Evolutionary conservation across 2,113 vertebrate genomes (phyloP).

Genomic region (Colistium nudipinnis): DNA sequence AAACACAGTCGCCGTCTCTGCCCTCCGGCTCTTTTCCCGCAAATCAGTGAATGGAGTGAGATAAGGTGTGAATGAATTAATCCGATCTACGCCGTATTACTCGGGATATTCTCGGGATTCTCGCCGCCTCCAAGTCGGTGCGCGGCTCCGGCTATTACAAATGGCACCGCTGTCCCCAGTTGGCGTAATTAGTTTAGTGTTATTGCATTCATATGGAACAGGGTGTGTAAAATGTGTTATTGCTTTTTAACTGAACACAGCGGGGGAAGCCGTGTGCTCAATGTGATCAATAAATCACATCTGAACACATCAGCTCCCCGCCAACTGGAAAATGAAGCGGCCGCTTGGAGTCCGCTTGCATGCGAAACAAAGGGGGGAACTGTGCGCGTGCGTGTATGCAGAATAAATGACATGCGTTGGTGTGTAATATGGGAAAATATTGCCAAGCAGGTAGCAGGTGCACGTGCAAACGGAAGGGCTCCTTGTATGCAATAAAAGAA

Average conservation of each 20-base stretch:
- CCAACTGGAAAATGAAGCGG: conserved; percentile 74
- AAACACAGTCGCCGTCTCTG: conserved; percentile 22
- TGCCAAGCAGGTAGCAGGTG: not conserved
- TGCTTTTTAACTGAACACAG: conserved; percentile 80
- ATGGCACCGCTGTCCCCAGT: conserved; percentile 66
- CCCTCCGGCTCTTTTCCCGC: conserved; percentile 23
- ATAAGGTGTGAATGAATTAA: conserved; percentile 58
- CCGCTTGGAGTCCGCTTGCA: conserved; percentile 33
- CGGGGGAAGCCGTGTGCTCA: conserved; percentile 75
- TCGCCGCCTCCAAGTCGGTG: conserved; percentile 30
- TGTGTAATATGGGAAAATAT: not conserved
- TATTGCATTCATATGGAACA: conserved; percentile 75
- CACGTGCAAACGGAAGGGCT: not conserved
- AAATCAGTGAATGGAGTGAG: conserved; percentile 23
- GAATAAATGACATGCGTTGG: not conserved
- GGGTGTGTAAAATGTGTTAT: conserved; percentile 75
- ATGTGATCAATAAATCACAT: conserved; percentile 80
- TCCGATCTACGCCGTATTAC: conserved; percentile 53
- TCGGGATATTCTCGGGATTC: conserved; percentile 43
- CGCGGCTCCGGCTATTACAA: conserved; percentile 55
- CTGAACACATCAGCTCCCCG: conserved; percentile 75
- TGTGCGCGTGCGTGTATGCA: not conserved
- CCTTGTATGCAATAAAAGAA: not conserved
- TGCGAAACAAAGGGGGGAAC: conserved; percentile 38
- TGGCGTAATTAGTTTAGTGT: conserved; percentile 76